phyloP scores from a whole-genome alignment of 2,797 vertebrate genomes.

The Zenarchopterus dispar region DNA sequence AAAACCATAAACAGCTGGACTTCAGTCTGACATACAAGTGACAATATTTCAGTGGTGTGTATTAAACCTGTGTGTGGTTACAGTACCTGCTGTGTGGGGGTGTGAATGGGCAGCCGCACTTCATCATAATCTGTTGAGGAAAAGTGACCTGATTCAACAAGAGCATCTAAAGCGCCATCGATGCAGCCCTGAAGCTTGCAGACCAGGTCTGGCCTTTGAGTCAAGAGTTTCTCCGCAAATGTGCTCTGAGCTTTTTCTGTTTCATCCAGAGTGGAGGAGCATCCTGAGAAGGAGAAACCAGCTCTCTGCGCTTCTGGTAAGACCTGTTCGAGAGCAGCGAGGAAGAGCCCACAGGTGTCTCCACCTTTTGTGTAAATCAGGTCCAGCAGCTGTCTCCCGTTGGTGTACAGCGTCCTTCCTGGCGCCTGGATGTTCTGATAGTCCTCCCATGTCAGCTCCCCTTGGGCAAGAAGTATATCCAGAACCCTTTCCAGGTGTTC shows the following conservation, averaged over 20 bases:
- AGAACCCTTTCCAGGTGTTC: conserved; percentile 84
- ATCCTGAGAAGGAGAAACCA: conserved; percentile 46
- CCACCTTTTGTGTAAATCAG: conserved; percentile 81
- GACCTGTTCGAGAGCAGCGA: conserved; percentile 72
- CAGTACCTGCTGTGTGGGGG: conserved; percentile 86
- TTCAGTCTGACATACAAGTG: too few relatives aligned
- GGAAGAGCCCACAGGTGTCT: conserved; percentile 73
- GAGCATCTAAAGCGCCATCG: conserved; percentile 70
- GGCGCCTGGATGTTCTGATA: conserved; percentile 77
- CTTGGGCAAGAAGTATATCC: conserved; percentile 84
- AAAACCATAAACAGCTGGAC: too few relatives aligned
- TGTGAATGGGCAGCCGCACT: conserved; percentile 82
- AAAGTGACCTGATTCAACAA: conserved; percentile 73
- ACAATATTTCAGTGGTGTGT: background rate
- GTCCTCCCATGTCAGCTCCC: conserved; percentile 86
- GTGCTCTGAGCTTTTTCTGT: conserved; percentile 33
- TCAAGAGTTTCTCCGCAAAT: conserved; percentile 65
- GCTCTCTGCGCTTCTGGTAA: conserved; percentile 67
- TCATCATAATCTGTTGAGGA: conserved; percentile 81
- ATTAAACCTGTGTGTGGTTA: background rate
- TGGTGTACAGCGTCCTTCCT: conserved; percentile 72
- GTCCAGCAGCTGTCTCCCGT: conserved; percentile 83
- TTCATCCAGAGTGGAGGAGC: background rate
- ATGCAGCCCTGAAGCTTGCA: conserved; percentile 74
- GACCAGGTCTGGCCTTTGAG: conserved; percentile 79